These are phyloP conservation scores for Lithodes maja DNA, from an alignment of 2,888 invertebrate genomes.

Conservation along the genomic window DNA sequence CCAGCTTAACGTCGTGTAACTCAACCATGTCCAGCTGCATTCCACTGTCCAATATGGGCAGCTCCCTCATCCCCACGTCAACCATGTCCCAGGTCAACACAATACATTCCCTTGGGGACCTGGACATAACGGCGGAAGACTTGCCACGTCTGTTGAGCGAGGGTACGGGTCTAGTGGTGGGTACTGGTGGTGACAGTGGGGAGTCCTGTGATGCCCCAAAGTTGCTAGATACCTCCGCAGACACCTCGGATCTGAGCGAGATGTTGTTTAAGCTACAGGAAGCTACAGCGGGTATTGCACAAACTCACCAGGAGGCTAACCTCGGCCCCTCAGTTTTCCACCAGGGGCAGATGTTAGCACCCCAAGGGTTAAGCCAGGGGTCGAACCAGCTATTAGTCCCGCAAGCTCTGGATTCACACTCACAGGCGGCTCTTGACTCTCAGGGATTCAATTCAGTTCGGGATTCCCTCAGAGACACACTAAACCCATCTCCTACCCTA, in stretches of 20 bases:
- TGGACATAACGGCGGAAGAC: slow-evolving; percentile 67
- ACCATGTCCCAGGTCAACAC: slow-evolving; percentile 42
- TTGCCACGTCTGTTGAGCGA: slow-evolving; percentile 61
- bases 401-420: not conserved
- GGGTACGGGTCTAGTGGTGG: slow-evolving; percentile 55
- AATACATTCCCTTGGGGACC: slow-evolving; percentile 55
- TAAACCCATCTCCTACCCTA: not conserved
- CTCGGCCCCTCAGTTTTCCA: slow-evolving; percentile 38
- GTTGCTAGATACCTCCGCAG: slow-evolving; percentile 59
- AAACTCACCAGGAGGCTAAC: slow-evolving; percentile 42
- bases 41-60: slow-evolving; percentile 35
- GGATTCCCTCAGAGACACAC: not conserved
- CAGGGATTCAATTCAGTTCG: slow-evolving; percentile 15
- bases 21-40: slow-evolving; percentile 36
- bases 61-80: slow-evolving; percentile 41
- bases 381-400: not conserved
- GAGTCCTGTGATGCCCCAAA: slow-evolving; percentile 65
- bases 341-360: slow-evolving; percentile 23
- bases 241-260: slow-evolving; percentile 66
- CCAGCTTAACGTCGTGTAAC: not conserved
- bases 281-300: slow-evolving; percentile 54
- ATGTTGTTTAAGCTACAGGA: slow-evolving; percentile 67
- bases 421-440: not conserved
- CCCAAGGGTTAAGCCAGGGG: not conserved
- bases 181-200: slow-evolving; percentile 25